A percentile compares a stretch with the other conserved stretches of the same genome.
These are phyloP conservation scores for Agrypnia vestita DNA, from an alignment of 1,140 invertebrate genomes.

Conservation along the genomic window DNA sequence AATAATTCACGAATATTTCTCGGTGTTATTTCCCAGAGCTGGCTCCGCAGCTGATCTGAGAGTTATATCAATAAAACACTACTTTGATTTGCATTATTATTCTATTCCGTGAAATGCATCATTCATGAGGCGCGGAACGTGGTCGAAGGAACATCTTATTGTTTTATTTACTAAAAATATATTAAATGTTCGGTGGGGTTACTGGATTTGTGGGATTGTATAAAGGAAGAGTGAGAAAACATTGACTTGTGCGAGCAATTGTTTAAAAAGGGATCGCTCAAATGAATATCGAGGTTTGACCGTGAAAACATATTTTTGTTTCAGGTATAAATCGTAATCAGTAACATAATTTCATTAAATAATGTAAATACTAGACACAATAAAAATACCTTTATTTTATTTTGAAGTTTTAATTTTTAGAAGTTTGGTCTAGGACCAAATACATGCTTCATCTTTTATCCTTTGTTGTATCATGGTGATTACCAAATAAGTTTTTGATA, in stretches of 20 bases:
- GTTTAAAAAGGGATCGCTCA: not conserved
- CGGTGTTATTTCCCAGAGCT: constrained; percentile 1
- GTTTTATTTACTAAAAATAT: constrained; percentile 24
- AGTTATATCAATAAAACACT: constrained; percentile 60
- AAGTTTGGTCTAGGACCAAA: too few species aligned
- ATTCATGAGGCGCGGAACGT: constrained; percentile 55
- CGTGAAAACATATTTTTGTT: too few species aligned
- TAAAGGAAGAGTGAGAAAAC: not conserved
- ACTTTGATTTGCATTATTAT: constrained; percentile 61
- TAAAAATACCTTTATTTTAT: too few species aligned
- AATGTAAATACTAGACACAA: too few species aligned
- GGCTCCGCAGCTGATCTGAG: constrained; percentile 17
- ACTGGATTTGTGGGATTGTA: not conserved
- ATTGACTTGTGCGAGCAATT: not conserved
- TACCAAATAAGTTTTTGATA: too few species aligned
- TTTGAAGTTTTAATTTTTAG: too few species aligned
- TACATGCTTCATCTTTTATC: too few species aligned
- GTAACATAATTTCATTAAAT: too few species aligned
- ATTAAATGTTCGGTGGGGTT: not conserved
- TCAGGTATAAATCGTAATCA: too few species aligned
- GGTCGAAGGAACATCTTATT: constrained; percentile 21
- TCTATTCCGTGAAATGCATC: constrained; percentile 56
- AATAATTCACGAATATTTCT: constrained; percentile 53
- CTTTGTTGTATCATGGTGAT: too few species aligned
- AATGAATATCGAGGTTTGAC: too few species aligned